Evolutionary conservation across 2,113 vertebrate species (phyloP), one percentile per base, ranked within the genome.

Genomic region (Sminthopsis crassicaudata): DNA sequence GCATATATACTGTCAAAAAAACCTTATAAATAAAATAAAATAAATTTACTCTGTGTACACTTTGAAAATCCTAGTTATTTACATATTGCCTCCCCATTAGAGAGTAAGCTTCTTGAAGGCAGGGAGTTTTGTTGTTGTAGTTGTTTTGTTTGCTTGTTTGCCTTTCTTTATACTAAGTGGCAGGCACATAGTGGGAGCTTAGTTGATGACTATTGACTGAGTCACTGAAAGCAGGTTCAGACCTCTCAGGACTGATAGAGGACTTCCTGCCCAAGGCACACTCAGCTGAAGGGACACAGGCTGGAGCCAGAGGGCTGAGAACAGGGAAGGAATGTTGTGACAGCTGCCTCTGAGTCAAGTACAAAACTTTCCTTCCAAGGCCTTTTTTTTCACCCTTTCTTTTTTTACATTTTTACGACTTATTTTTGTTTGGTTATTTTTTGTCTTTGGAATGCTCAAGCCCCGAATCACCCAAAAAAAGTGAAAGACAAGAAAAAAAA

Each of bases 281-380:
- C 30, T 84, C 36, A 42, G 16, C 8, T 84, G 67, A 42, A n/a
- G 67, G n/a, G n/a, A 84, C 67, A 84, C 14, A 42, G n/a, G 67
- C n/a, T 84, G 67, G 67, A 42, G 67, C 67, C 42, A 84, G n/a
- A 84, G 67, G 67, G 67, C 67, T 84, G 67, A 42, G 67, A 84
- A n/a, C n/a, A 84, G 67, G n/a, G 67, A 27, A 19, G 67, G 19
- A 84, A 84, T 84, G 67, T 84, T 84, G 42, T 84, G 67, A 84
- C n/a, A 84, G 67, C 67, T 84, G 67, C 67, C 36, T 84, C 67
- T 84, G 67, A 84, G 67, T 84, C n/a, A 42, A 84, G 42, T 84
- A 84, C 67, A 42, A 84, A 84, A 84, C n/a, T 84, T 84, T 84
- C 67, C 67, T 84, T 84, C n/a, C 67, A 84, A 84, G 67, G 67